Percentiles rank a stretch among this genome's conserved stretches.
Conservation (phyloP, 2,888 invertebrate genomes). For the Cordilura impudica region DNA sequence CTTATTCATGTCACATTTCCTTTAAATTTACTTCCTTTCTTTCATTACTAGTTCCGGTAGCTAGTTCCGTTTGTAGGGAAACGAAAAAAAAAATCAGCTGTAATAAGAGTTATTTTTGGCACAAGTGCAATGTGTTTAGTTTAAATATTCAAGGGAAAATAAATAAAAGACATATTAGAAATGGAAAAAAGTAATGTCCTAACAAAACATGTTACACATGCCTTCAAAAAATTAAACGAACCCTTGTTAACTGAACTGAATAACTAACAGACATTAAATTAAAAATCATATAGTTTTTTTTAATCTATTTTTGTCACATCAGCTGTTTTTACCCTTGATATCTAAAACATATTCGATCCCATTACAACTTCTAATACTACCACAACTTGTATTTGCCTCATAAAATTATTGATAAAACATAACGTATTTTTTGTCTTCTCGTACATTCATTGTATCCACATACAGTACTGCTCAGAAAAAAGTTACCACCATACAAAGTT, state of each 20-base stretch:
- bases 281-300: conserved; percentile 34
- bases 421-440: neutral
- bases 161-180: conserved; percentile 27
- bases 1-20: conserved; percentile 15
- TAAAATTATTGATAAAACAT: conserved; percentile 8
- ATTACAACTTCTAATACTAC: neutral
- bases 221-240: neutral
- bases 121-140: conserved; percentile 41
- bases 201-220: conserved; percentile 48
- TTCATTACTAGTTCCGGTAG: conserved; percentile 53
- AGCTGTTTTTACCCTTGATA: conserved; percentile 33
- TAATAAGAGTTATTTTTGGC: conserved; percentile 42
- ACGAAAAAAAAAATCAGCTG: conserved; percentile 47
- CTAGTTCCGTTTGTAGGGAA: conserved; percentile 40
- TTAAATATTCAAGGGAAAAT: neutral
- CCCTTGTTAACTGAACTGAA: neutral
- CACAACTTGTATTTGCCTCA: neutral
- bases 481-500: no score
- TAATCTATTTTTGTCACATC: conserved; percentile 8
- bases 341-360: neutral
- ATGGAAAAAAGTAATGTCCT: conserved; percentile 34
- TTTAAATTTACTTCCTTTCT: conserved; percentile 44
- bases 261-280: conserved; percentile 6
- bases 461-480: no score
- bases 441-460: no score